Conservation (phyloP, 2,888 invertebrate species). For the Epinotia bilunana region DNA sequence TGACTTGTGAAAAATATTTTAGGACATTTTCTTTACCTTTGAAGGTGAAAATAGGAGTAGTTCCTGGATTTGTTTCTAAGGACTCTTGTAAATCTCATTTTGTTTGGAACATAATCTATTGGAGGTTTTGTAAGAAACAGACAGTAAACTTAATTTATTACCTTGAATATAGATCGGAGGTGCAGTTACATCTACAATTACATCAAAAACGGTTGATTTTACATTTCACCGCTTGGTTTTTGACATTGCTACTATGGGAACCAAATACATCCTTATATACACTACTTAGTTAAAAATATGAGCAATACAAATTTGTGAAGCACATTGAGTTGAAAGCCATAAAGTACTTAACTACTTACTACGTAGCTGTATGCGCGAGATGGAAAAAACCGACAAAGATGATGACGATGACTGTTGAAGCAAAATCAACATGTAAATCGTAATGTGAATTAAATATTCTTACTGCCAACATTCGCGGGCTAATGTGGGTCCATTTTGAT, state of each 20-base stretch:
- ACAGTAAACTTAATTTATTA: background rate
- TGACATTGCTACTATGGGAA: background rate
- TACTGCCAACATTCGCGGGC: too few relatives aligned
- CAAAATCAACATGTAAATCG: too few relatives aligned
- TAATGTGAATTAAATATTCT: too few relatives aligned
- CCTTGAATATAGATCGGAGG: background rate
- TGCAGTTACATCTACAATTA: background rate
- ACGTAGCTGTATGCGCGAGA: background rate
- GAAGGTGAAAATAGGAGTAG: background rate
- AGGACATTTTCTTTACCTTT: background rate
- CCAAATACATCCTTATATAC: too few relatives aligned
- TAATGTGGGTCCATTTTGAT: too few relatives aligned
- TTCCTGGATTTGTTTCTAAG: background rate
- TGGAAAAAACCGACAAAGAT: background rate
- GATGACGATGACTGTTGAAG: too few relatives aligned
- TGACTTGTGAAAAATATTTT: conserved; percentile 16
- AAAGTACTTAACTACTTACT: background rate
- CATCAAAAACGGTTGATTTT: too few relatives aligned
- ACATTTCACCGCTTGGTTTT: background rate
- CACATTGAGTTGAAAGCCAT: too few relatives aligned
- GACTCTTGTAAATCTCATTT: background rate
- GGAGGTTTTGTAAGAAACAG: background rate
- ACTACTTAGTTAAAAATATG: too few relatives aligned
- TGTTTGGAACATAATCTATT: background rate
- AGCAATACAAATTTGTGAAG: too few relatives aligned